These are phyloP conservation scores for Temnothorax nylanderi DNA, from an alignment of 1,140 invertebrate genomes.

Conservation along the genomic window DNA sequence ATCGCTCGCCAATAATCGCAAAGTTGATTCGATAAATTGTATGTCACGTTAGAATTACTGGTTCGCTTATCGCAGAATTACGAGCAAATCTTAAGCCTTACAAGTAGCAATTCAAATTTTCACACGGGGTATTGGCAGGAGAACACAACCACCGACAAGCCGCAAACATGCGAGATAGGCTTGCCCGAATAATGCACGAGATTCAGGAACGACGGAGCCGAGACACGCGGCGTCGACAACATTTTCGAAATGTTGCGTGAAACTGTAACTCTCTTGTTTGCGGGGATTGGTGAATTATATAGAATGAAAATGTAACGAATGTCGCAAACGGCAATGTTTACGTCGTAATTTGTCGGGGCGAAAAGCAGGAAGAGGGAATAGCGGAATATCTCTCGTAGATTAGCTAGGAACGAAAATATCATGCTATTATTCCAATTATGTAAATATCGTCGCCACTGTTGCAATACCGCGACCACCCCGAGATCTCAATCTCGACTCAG, in stretches of 20 bases:
- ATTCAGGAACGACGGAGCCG: not conserved
- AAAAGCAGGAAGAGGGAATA: not conserved
- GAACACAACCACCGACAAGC: conserved; percentile 36
- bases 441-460: conserved; percentile 30
- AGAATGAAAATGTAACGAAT: conserved; percentile 11
- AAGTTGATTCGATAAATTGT: conserved; percentile 4
- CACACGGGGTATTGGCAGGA: conserved; percentile 37
- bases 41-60: not conserved
- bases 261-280: not conserved
- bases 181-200: conserved; percentile 27
- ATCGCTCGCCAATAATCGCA: not conserved
- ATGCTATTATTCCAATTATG: conserved; percentile 51
- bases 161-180: conserved; percentile 39
- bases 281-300: conserved; percentile 22
- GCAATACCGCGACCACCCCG: not conserved
- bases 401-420: conserved; percentile 14
- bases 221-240: conserved; percentile 14
- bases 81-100: conserved; percentile 17
- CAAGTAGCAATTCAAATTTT: conserved; percentile 23
- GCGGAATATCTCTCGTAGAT: not conserved
- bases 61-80: not conserved
- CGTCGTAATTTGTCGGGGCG: not conserved
- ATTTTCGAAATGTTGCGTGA: conserved; percentile 40
- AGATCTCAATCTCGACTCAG: not conserved
- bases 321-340: conserved; percentile 1